A percentile compares a stretch with the other conserved stretches of the same genome.
These are phyloP conservation scores for Axis porcinus DNA, from an alignment of 2,113 vertebrate species.

Conservation along the genomic window DNA sequence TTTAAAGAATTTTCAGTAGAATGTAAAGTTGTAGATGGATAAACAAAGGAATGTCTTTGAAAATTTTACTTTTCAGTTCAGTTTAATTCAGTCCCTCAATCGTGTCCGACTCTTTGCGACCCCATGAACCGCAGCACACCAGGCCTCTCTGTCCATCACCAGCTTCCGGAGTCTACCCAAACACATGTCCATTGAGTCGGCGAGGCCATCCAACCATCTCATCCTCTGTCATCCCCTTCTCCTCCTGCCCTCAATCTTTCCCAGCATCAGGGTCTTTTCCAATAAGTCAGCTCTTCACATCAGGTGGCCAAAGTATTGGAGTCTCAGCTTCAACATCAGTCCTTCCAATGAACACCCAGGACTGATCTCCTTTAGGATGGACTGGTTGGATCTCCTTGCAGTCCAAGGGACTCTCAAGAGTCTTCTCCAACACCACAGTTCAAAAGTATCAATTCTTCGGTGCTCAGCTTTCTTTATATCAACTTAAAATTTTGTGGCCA, in stretches of 20 bases:
- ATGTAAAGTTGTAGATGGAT: background rate
- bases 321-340: background rate
- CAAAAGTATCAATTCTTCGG: background rate
- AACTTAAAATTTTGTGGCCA: background rate
- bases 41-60: background rate
- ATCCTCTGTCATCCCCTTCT: background rate
- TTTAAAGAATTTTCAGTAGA: background rate
- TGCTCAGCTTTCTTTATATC: background rate
- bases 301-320: background rate
- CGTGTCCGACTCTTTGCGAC: fast-evolving
- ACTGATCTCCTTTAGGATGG: background rate
- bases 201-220: background rate
- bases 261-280: background rate
- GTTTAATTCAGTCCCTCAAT: background rate
- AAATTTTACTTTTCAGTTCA: background rate
- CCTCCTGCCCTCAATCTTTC: background rate
- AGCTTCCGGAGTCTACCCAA: background rate
- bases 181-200: fast-evolving
- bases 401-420: background rate
- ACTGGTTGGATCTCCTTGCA: background rate
- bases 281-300: background rate
- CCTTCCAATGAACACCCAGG: background rate
- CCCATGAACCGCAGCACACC: background rate
- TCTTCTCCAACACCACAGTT: background rate
- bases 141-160: background rate